Base-by-base conservation (phyloP, 2,888 invertebrate genomes). In the Elmis aenea region DNA sequence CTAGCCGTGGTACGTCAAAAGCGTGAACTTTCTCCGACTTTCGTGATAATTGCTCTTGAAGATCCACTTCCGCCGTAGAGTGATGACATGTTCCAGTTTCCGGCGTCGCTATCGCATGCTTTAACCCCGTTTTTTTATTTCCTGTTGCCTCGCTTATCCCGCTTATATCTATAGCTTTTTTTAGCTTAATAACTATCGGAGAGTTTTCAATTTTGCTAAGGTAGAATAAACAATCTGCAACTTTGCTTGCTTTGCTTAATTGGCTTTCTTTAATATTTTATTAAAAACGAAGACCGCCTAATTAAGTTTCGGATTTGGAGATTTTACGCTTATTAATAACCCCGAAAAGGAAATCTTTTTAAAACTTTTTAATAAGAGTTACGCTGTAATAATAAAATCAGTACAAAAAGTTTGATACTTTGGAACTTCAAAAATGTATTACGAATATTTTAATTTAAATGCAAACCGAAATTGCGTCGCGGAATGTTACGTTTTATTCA, bases 241-340 rank as follows among this genome's bases (percentile, higher is more conserved):
- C 6, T 32, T 18, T 25, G 35, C 35, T 35, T 28, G 29, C 29
- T 23, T 44, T 18, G 27, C 34, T 30, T 37, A 36, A 43, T 33
- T 49, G 45, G 27, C 35, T 29, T 46, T 31, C 15, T 45, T 26
- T 29, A 31, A 39, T n/a, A n/a, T n/a, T n/a, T n/a, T n/a, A n/a
- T n/a, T n/a, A n/a, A n/a, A n/a, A n/a, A n/a, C n/a, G n/a, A n/a
- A n/a, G n/a, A n/a, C n/a, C n/a, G n/a, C n/a, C n/a, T n/a, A n/a
- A n/a, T n/a, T n/a, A n/a, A n/a, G n/a, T n/a, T n/a, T n/a, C n/a
- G n/a, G n/a, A n/a, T n/a, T n/a, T n/a, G n/a, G n/a, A n/a, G n/a
- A n/a, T n/a, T n/a, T n/a, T n/a, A n/a, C n/a, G n/a, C n/a, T n/a
- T n/a, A n/a, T n/a, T n/a, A n/a, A n/a, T n/a, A n/a, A n/a, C n/a